phyloP scores from a whole-genome alignment of 2,113 vertebrate genomes.

The Lota lota region DNA sequence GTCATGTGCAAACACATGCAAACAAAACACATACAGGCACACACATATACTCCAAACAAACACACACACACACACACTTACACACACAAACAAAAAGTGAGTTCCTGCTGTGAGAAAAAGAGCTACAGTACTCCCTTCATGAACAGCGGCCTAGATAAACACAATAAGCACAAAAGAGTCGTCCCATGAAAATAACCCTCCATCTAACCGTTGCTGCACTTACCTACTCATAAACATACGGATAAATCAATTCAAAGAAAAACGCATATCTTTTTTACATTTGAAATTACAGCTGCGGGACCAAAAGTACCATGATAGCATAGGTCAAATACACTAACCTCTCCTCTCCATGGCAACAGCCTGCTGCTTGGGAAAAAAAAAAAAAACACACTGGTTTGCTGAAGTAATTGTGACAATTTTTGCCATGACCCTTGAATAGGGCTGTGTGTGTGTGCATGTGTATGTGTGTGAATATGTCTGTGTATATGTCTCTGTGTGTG shows the following conservation, averaged over 20 bases:
- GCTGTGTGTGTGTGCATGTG: slow-evolving; percentile 3
- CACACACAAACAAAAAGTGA: slow-evolving; percentile 37
- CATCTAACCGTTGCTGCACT: slow-evolving; percentile 73
- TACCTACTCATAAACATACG: slow-evolving; percentile 76
- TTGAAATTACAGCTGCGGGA: slow-evolving; percentile 71
- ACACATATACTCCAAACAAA: slow-evolving; percentile 10
- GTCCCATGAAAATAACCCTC: slow-evolving; percentile 72
- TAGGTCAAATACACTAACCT: slow-evolving; percentile 74
- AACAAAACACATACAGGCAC: slow-evolving; percentile 12
- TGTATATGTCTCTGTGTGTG: not conserved
- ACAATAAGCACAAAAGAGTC: slow-evolving; percentile 73
- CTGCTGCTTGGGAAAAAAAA: slow-evolving; percentile 45
- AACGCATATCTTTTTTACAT: slow-evolving; percentile 57
- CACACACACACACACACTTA: slow-evolving; percentile 48
- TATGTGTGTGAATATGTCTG: not conserved
- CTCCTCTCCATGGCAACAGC: slow-evolving; percentile 73
- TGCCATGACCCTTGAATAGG: slow-evolving; percentile 71
- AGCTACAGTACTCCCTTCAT: slow-evolving; percentile 67
- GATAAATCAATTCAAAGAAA: slow-evolving; percentile 73
- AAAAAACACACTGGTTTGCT: slow-evolving; percentile 56
- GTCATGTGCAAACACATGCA: slow-evolving; percentile 4
- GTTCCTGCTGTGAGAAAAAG: slow-evolving; percentile 63
- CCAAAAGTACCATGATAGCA: slow-evolving; percentile 70
- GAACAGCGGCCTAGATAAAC: slow-evolving; percentile 76
- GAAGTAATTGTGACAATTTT: slow-evolving; percentile 78